Base-by-base conservation (phyloP, 2,797 vertebrate genomes). In the Sebastes elongatus region DNA sequence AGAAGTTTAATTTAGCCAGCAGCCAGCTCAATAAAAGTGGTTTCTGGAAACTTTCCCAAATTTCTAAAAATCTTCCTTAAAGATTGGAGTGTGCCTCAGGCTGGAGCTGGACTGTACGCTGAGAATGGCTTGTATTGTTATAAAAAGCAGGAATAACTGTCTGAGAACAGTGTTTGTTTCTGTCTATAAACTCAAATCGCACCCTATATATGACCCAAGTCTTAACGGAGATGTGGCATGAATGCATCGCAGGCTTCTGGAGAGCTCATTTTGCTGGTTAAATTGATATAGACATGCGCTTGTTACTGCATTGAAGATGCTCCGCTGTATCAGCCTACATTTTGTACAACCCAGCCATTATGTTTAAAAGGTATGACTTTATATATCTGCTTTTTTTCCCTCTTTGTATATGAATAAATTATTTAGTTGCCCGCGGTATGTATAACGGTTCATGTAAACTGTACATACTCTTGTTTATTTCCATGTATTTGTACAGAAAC, bases 401-500 rank as follows among this genome's bases (percentile, higher is more conserved):
- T 95, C 94, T 96, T 96, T 97, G 96, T 97, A 96, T 94, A 90
- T 87, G 83, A 85, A 84, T 96, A 96, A 94, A 90, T 96, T 95
- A 96, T 96, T 97, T 96, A 97, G 96, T 95, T 84, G 78, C 84
- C 84, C 32, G 89, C 86, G 90, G 93, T 96, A 94, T 96, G 93
- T 96, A 88, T 95, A 95, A 96, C 91, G 85, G 92, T 96, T 95
- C 91, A 92, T 94, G 95, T 96, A 94, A 95, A 96, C 96, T 99
- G 97, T 99, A 98, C 94, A 99, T 97, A 97, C 87, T 95, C 95
- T 69, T 69, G 78, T 95, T 96, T 89, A 88, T 93, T 92, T 91
- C 87, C 86, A 96, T 96, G 87, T 91, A 92, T 97, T 96, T 99
- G 97, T 98, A 98, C 96, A 98, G 96, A 95, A 95, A 96, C 96